Base-by-base conservation (phyloP, 2,888 invertebrate genomes). In the Protodeltote pygarga region DNA sequence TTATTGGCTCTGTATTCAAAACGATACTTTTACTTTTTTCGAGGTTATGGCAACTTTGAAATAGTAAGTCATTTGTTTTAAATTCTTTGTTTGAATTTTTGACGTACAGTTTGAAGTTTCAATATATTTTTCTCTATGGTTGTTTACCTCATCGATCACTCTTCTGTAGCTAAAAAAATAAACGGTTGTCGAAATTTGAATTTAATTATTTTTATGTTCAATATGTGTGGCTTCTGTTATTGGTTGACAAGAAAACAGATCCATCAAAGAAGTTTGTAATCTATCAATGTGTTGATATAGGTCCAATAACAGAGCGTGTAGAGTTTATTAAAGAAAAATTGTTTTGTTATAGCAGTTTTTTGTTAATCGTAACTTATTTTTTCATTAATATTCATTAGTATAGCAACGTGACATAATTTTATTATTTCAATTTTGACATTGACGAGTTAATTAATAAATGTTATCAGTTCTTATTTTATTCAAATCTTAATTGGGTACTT, bases 1-100 rank as follows among this genome's bases (percentile, higher is more conserved):
- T 49, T 54, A 64, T 58, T 46, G 17, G 20, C 47, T 54, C 58
- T 53, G 50, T 51, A 52, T 64, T 54, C 44, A 52, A 32, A 54
- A 51, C 44, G 38, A 46, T 39, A 47, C 33, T 46, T 48, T 52
- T 4, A 11, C 25, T 37, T 27, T 50, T 59, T 47, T 34, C 29
- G 28, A 13, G 14, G 28, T 20, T 41, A 14, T 65, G 37, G 50
- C 44, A 41, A 54, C 47, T 48, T 58, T 27, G 31, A 52, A 31
- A 14, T 16, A 10, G 10, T 58, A 15, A 14, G 25, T 33, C 24
- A 35, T 58, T 60, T 60, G 29, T 40, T 45, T n/a, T n/a, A n/a
- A n/a, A 33, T 41, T 46, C 15, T 34, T 23, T 31, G 32, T 29
- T 24, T 33, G 16, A 10, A n/a, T 25, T 11, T 23, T 5, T 4